Conservation (phyloP, 2,888 invertebrate genomes). For the Acanthoscelides obtectus region DNA sequence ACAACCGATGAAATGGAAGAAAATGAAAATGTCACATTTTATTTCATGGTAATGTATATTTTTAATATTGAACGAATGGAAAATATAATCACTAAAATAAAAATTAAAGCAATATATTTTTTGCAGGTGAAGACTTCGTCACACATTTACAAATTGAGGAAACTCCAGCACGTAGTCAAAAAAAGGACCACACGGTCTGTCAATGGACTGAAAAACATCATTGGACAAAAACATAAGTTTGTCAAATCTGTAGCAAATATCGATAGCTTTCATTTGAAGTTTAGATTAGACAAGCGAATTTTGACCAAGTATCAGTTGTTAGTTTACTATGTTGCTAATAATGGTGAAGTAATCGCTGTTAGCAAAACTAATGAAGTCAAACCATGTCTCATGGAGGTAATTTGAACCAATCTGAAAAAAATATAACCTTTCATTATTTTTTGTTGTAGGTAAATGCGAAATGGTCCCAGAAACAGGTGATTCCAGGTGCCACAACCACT, state of each 20-base stretch:
- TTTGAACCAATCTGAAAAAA: neutral
- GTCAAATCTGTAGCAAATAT: constrained; percentile 28
- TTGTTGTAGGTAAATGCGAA: constrained; percentile 39
- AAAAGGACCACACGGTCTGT: constrained; percentile 29
- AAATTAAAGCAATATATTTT: neutral
- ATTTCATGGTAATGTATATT: constrained; percentile 37
- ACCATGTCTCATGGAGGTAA: constrained; percentile 49
- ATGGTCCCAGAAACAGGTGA: constrained; percentile 48
- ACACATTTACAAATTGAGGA: constrained; percentile 36
- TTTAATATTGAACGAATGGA: neutral
- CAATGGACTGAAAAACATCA: constrained; percentile 32
- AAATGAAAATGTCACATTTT: constrained; percentile 37
- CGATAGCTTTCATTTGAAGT: constrained; percentile 47
- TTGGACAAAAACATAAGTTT: constrained; percentile 37
- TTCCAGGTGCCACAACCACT: constrained; percentile 50
- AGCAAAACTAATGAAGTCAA: constrained; percentile 51
- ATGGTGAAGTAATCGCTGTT: constrained; percentile 56
- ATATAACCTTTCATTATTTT: neutral
- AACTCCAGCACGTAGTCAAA: constrained; percentile 31
- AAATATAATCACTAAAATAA: no score
- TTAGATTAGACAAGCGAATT: constrained; percentile 49
- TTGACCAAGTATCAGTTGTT: constrained; percentile 49
- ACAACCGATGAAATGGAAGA: constrained; percentile 35
- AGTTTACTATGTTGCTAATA: constrained; percentile 52
- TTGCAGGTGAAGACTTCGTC: constrained; percentile 42